Conservation (phyloP, 2,113 vertebrate species). For the Peromyscus polionotus region DNA sequence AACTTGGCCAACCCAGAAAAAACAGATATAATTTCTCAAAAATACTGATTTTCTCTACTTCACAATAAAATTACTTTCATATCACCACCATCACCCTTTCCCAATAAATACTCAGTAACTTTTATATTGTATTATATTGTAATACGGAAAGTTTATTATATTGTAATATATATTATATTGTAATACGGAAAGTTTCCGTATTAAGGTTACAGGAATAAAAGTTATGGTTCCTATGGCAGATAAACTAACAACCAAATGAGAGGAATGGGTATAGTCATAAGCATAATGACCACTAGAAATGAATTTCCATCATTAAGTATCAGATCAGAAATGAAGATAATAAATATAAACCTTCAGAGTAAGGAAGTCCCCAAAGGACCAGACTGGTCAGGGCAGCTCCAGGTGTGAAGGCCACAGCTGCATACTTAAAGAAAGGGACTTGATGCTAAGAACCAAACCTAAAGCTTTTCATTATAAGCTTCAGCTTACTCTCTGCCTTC, state of each 20-base stretch:
- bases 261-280: neutral
- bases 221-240: neutral
- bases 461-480: neutral
- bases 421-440: neutral
- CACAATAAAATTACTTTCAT: neutral
- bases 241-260: neutral
- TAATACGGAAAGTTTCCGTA: neutral
- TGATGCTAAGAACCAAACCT: neutral
- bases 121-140: neutral
- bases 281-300: neutral
- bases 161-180: neutral
- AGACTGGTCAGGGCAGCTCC: neutral
- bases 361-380: neutral
- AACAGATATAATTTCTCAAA: neutral
- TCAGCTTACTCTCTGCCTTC: neutral
- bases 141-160: neutral
- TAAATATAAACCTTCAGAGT: slow-evolving; percentile 13
- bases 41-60: neutral
- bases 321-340: neutral
- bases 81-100: neutral
- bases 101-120: slow-evolving; percentile 8
- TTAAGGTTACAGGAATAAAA: slow-evolving; percentile 14
- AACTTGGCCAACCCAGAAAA: neutral
- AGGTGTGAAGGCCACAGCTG: neutral
- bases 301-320: neutral